Percentiles rank a stretch among this genome's conserved stretches.
Conservation (phyloP, 2,797 vertebrate species). For the Pampus argenteus region DNA sequence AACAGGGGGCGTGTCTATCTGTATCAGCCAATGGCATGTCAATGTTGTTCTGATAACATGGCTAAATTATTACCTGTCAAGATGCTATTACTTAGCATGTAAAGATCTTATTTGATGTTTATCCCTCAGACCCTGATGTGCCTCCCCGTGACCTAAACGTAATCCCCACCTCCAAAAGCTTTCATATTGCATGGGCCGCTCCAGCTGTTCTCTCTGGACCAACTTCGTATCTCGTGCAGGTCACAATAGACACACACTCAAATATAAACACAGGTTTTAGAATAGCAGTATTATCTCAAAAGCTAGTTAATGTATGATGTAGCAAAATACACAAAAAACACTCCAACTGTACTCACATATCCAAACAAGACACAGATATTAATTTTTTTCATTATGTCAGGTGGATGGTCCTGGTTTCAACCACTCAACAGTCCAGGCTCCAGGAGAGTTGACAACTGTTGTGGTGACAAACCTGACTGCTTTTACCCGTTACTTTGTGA, state of each 20-base stretch:
- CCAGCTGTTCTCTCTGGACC: constrained; percentile 92
- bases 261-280: constrained; percentile 18
- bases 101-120: background rate
- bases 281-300: constrained; percentile 1
- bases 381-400: constrained; percentile 71
- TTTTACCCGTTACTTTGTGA: constrained; percentile 91
- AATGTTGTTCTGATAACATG: background rate
- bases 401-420: constrained; percentile 86
- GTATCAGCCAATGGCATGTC: background rate
- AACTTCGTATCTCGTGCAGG: constrained; percentile 91
- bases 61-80: background rate
- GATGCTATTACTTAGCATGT: background rate
- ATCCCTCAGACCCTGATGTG: constrained; percentile 88
- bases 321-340: constrained; percentile 1
- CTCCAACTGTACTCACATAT: background rate
- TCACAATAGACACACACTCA: constrained; percentile 58
- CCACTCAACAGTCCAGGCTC: constrained; percentile 83
- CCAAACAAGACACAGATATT: background rate
- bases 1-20: background rate
- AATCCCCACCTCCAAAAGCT: constrained; percentile 84
- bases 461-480: constrained; percentile 90
- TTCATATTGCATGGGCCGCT: constrained; percentile 89
- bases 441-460: constrained; percentile 85
- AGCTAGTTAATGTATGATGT: background rate
- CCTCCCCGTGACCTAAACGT: constrained; percentile 89